Conservation (phyloP, 1,140 invertebrate species). For the Caenorhabditis latens region DNA sequence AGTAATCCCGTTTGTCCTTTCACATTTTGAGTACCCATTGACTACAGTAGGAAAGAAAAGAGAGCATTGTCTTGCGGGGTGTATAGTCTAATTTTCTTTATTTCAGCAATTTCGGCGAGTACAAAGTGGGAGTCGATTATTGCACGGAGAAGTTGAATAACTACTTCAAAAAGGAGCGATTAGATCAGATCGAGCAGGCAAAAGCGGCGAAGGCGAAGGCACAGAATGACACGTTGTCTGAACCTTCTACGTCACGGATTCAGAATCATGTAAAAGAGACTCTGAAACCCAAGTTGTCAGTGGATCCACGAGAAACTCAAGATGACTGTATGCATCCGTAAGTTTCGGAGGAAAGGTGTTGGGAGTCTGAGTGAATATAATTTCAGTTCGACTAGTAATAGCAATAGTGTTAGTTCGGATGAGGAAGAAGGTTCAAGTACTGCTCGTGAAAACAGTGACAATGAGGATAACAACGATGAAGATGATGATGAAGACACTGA, state of each 20-base stretch:
- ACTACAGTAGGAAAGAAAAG: background rate
- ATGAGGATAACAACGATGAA: background rate
- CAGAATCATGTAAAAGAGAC: no score
- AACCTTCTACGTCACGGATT: no score
- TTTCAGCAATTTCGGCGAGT: slow-evolving; percentile 13
- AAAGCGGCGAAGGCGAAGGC: background rate
- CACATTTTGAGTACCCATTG: background rate
- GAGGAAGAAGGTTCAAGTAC: background rate
- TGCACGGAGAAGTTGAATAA: background rate
- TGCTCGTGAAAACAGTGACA: background rate
- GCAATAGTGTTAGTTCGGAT: background rate
- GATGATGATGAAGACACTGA: background rate
- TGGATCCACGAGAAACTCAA: no score
- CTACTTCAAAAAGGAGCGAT: background rate
- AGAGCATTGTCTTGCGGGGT: background rate
- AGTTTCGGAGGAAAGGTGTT: no score
- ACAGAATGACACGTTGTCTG: no score
- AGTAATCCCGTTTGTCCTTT: no score
- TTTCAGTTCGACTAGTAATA: no score
- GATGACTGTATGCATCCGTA: no score
- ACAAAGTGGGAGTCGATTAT: slow-evolving; percentile 16
- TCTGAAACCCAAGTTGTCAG: no score
- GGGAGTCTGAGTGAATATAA: no score
- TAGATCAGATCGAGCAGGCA: background rate
- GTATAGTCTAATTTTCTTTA: background rate